Base-by-base conservation (phyloP, 2,888 invertebrate genomes). In the Heterodera filipjevi region DNA sequence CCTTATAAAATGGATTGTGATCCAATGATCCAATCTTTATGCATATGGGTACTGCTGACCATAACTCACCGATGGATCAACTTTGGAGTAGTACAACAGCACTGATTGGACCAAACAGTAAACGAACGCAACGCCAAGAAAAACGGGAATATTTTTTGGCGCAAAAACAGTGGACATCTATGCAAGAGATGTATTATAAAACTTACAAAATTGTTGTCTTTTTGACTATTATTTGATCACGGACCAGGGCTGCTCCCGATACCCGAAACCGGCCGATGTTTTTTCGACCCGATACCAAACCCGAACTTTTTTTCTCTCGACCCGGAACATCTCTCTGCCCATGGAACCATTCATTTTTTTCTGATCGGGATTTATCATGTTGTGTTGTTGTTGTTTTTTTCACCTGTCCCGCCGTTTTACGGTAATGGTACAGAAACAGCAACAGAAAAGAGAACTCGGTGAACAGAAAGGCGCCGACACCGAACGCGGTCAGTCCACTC, bases 381-480 rank as follows among this genome's bases (percentile, higher is more conserved):
- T 6, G 39, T 39, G 6, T 10, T 39, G 12, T 10, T 39, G 39
- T 39, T 0, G 6, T 39, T 59, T 59, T 10, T 27, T n/a, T n/a
- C n/a, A n/a, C 68, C 68, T 68, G 64, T 19, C 64, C 75, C 2
- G 75, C 75, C 8, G 75, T 75, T 64, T 75, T 75, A 8, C 77
- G 71, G 76, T 84, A 85, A 27, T 84, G 85, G 73, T 83, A 83
- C 30, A 85, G 19, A 64, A 83, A 85, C 59, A 83, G 68, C 32
- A 85, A 39, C 33, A 66, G 71, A 70, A 84, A 83, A 33, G 68
- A 71, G 30, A 83, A 73, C 12, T 80, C 74, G 27, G 85, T 82
- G 77, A 85, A 83, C 68, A 83, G 59, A 46, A 79, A 83, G 77
- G 73, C 49, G 53, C 80, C 83, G 33, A 66, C 68, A 6, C 85